Evolutionary conservation across 2,888 invertebrate genomes (phyloP).

Genomic region (Eucera pruinosa): DNA sequence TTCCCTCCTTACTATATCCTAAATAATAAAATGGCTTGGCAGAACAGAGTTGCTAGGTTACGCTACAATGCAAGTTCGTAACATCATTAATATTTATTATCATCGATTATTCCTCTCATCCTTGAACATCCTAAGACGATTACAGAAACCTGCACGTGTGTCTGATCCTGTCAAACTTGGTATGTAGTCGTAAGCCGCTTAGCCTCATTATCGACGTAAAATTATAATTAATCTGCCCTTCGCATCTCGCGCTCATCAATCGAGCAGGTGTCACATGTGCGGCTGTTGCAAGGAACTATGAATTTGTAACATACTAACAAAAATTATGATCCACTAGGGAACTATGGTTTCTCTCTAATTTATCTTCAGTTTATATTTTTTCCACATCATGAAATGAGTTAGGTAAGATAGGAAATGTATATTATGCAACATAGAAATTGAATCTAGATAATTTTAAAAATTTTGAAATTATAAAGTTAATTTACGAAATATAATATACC

Average conservation of each 20-base stretch:
- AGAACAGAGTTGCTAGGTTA: background rate
- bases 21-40: background rate
- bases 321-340: background rate
- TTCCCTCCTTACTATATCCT: no score
- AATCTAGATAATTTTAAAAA: background rate
- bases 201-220: conserved; percentile 79
- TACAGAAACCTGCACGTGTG: conserved; percentile 62
- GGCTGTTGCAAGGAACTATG: conserved; percentile 54
- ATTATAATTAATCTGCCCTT: conserved; percentile 76
- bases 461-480: no score
- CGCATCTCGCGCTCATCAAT: conserved; percentile 33
- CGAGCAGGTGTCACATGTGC: conserved; percentile 24
- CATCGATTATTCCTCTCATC: conserved; percentile 60
- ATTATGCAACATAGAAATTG: background rate
- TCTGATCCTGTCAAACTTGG: conserved; percentile 67
- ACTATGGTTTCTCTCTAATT: no score
- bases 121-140: conserved; percentile 72
- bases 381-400: no score
- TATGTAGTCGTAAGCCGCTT: conserved; percentile 77
- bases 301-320: conserved; percentile 32
- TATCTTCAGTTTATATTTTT: background rate
- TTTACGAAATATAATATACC: no score
- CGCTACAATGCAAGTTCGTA: conserved; percentile 11
- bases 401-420: background rate
- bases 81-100: conserved; percentile 45